Evolutionary conservation across 2,113 vertebrate species (phyloP).

Genomic region (Tautogolabrus adspersus): DNA sequence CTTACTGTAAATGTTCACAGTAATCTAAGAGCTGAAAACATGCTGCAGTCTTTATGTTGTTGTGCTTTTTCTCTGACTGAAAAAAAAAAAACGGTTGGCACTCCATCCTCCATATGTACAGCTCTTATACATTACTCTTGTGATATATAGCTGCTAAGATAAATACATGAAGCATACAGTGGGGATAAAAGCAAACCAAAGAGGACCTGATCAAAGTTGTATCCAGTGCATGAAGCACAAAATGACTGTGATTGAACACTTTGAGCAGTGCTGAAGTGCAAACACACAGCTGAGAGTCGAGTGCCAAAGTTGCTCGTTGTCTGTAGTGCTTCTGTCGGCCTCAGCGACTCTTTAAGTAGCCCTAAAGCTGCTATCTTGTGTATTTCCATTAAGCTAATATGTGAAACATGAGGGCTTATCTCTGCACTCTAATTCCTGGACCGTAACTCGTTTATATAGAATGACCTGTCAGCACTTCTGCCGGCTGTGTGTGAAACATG

Average conservation of each 20-base stretch:
- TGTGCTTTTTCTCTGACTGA: not conserved
- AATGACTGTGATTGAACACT: slow-evolving; percentile 37
- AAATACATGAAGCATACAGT: not conserved
- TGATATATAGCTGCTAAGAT: not conserved
- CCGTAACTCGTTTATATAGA: slow-evolving; percentile 58
- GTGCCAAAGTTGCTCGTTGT: slow-evolving; percentile 15
- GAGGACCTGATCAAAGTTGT: slow-evolving; percentile 8
- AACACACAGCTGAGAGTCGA: slow-evolving; percentile 8
- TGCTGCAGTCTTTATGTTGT: not conserved
- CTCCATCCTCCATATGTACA: not conserved
- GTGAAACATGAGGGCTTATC: slow-evolving; percentile 62
- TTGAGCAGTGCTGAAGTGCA: slow-evolving; percentile 3
- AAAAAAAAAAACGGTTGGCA: not conserved
- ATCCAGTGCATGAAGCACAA: slow-evolving; percentile 16
- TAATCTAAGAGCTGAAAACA: slow-evolving; percentile 20
- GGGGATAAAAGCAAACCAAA: not conserved
- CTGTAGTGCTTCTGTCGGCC: slow-evolving; percentile 35
- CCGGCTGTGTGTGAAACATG: not conserved
- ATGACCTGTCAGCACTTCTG: slow-evolving; percentile 57
- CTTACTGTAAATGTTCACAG: not conserved
- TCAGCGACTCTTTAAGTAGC: slow-evolving; percentile 43
- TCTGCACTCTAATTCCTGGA: slow-evolving; percentile 39
- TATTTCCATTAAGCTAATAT: slow-evolving; percentile 63
- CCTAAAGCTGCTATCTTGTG: slow-evolving; percentile 46
- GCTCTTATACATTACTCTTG: not conserved